phyloP scores from a whole-genome alignment of 2,113 vertebrate species.

The Brachirus orientalis region DNA sequence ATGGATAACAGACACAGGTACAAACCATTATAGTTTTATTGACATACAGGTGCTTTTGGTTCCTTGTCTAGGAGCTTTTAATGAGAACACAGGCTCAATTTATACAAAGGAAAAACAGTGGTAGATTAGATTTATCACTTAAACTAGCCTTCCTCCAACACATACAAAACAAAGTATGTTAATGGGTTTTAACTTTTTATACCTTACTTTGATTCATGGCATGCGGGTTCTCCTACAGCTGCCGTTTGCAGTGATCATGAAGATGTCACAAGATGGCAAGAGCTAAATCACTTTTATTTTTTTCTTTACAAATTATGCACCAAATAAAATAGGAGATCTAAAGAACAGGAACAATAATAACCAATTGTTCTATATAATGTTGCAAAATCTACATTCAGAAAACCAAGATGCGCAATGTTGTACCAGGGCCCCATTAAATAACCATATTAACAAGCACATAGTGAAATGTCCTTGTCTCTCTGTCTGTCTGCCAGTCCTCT shows the following conservation, averaged over 20 bases:
- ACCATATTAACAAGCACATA: conserved; percentile 70
- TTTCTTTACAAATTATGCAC: conserved; percentile 62
- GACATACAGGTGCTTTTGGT: conserved; percentile 82
- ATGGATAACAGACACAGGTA: conserved; percentile 61
- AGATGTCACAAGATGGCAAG: conserved; percentile 47
- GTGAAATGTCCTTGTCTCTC: conserved; percentile 52
- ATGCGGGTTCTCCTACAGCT: conserved; percentile 54
- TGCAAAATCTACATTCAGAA: conserved; percentile 84
- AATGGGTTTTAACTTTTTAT: conserved; percentile 68
- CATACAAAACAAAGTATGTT: conserved; percentile 52
- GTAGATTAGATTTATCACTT: conserved; percentile 45
- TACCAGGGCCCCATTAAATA: conserved; percentile 77
- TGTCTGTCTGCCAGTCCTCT: conserved; percentile 47
- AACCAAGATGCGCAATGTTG: conserved; percentile 73
- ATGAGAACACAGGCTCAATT: conserved; percentile 72
- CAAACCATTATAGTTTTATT: conserved; percentile 86
- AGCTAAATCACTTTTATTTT: conserved; percentile 44
- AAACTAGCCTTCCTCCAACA: conserved; percentile 60
- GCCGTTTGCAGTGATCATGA: conserved; percentile 33
- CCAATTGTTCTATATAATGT: conserved; percentile 81
- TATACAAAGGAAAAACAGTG: conserved; percentile 69
- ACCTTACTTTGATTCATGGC: conserved; percentile 56
- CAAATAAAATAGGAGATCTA: conserved; percentile 73
- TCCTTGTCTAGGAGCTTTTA: conserved; percentile 77
- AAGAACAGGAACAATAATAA: conserved; percentile 76